Conservation (phyloP, 2,888 invertebrate species). For the Coenonympha arcania region DNA sequence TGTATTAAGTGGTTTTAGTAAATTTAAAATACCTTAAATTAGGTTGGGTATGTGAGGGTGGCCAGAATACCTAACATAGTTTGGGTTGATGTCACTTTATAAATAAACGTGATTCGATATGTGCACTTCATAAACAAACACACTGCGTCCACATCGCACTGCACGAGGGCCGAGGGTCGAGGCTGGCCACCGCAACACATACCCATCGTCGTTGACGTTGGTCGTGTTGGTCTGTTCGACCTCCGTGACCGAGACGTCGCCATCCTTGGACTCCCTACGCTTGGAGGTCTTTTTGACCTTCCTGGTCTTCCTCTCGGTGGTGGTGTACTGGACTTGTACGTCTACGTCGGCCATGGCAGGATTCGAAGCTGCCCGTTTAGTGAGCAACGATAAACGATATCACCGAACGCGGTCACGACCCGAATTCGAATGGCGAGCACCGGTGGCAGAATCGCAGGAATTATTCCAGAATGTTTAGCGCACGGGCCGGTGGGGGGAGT, state of each 20-base stretch:
- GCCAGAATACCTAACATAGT: slow-evolving; percentile 38
- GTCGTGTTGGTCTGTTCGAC: slow-evolving; percentile 79
- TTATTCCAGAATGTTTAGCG: slow-evolving; percentile 74
- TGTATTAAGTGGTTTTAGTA: not conserved
- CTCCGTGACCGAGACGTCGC: slow-evolving; percentile 88
- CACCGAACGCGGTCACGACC: slow-evolving; percentile 73
- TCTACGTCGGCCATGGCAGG: slow-evolving; percentile 91
- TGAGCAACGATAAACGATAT: slow-evolving; percentile 44
- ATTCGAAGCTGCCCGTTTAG: slow-evolving; percentile 38
- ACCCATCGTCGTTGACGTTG: slow-evolving; percentile 83
- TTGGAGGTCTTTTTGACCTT: slow-evolving; percentile 89
- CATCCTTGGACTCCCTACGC: slow-evolving; percentile 82
- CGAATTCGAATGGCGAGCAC: slow-evolving; percentile 73
- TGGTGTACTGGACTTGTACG: slow-evolving; percentile 87
- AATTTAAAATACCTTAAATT: slow-evolving; percentile 64
- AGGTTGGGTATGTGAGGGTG: slow-evolving; percentile 74
- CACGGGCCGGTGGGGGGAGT: slow-evolving; percentile 66
- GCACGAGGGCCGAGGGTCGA: slow-evolving; percentile 46
- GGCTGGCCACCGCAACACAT: slow-evolving; percentile 84
- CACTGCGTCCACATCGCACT: slow-evolving; percentile 49
- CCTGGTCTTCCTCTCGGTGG: slow-evolving; percentile 91
- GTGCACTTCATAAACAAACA: slow-evolving; percentile 58
- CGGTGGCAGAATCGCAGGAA: slow-evolving; percentile 69
- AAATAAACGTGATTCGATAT: slow-evolving; percentile 38
- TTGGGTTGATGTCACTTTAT: slow-evolving; percentile 16